Percentiles rank a stretch among this genome's conserved stretches.
These are phyloP conservation scores for Lithophane semibrunnea DNA, from an alignment of 2,888 invertebrate species.

Conservation along the genomic window DNA sequence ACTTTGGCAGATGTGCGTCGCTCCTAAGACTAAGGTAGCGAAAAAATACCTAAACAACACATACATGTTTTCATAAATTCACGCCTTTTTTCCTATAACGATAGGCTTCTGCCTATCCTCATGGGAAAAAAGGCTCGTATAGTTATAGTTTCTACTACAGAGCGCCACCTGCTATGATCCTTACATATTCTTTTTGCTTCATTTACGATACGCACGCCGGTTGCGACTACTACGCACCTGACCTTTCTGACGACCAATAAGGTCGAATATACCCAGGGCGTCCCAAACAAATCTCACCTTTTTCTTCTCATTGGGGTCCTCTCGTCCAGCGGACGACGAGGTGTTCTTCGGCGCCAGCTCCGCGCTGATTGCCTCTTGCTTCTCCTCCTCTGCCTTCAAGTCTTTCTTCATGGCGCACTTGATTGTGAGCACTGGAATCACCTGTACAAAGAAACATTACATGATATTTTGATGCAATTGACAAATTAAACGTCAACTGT, in stretches of 20 bases:
- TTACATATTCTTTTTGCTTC: not conserved
- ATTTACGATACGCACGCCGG: not conserved
- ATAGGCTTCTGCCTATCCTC: too few relatives aligned
- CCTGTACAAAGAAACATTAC: not conserved
- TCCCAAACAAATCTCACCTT: slow-evolving; percentile 28
- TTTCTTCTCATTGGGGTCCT: not conserved
- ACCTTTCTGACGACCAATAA: not conserved
- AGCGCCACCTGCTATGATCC: too few relatives aligned
- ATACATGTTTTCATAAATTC: too few relatives aligned
- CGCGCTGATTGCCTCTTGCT: not conserved
- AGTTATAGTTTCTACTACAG: too few relatives aligned
- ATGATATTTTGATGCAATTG: not conserved
- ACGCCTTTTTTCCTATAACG: not conserved
- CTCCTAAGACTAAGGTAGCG: too few relatives aligned
- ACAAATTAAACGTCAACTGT: slow-evolving; percentile 4
- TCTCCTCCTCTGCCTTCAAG: slow-evolving; percentile 17
- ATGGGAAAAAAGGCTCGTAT: too few relatives aligned
- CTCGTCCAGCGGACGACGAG: not conserved
- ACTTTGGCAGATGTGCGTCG: too few relatives aligned
- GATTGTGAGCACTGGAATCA: slow-evolving; percentile 63
- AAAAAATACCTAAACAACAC: too few relatives aligned
- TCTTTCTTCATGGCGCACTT: slow-evolving; percentile 65
- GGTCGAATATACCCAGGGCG: not conserved
- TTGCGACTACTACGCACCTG: not conserved
- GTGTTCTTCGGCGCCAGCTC: not conserved